Evolutionary conservation across 1,140 invertebrate species (phyloP), one percentile per base, ranked within the genome.

Genomic region (Hypothenemus hampei): DNA sequence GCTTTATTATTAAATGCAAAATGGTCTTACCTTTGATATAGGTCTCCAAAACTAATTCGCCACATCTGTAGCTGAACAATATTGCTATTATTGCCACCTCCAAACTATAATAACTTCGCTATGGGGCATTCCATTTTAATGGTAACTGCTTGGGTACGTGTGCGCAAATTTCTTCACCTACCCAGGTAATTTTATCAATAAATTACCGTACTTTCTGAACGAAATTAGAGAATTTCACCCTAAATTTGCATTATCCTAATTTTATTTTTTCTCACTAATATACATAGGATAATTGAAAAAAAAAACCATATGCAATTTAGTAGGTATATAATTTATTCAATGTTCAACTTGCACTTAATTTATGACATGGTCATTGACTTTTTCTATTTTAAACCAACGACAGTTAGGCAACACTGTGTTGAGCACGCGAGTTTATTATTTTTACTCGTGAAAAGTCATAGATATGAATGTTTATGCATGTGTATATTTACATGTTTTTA

Each of bases 351-450:
- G 26, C 26, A 37, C 36, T 16, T n/a, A 11, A 15, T 43, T 43
- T 43, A 43, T 23, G 21, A 23, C 22, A 11, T 43, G 40, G 40
- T 43, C 40, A 21, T 43, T 43, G 40, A 8, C 40, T 43, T 43
- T 43, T 43, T 43, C 40, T 43, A 43, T 43, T 43, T 43, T 43
- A 43, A 43, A 21, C 40, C 19, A 11, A 23, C 19, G 18, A 7
- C 8, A 31, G 18, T 37, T 37, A 37, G 35, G 35, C 35, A 37
- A 37, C n/a, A 37, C 11, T 37, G n/a, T n/a, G n/a, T n/a, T n/a
- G n/a, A n/a, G n/a, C n/a, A n/a, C 26, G 26, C n/a, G 11, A 15
- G 15, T 37, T 37, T 37, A 37, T 37, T 37, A 37, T 37, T 13
- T 31, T 31, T 31, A 31, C 26, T 11, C 8, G 8, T 31, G 26